Conservation (phyloP, 2,888 invertebrate genomes). For the Anoplius nigerrimus region DNA sequence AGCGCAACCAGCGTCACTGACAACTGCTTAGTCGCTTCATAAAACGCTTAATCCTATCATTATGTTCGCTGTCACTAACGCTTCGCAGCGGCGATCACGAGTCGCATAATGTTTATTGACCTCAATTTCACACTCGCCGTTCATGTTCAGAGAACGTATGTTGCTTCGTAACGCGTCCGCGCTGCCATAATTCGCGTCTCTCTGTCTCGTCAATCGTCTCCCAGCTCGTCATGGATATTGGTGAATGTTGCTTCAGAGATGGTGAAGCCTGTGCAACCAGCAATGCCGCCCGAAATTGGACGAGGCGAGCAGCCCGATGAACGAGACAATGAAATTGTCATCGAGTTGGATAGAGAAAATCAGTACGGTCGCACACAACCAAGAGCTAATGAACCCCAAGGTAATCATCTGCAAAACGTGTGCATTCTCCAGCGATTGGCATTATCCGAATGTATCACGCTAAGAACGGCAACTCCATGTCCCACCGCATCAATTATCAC, state of each 20-base stretch:
- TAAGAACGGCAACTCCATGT: too few species aligned
- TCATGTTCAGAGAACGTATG: background rate
- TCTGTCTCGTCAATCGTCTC: too few species aligned
- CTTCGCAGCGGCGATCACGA: slow-evolving; percentile 6
- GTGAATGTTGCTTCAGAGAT: slow-evolving; percentile 73
- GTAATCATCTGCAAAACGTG: slow-evolving; percentile 60
- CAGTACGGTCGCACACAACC: slow-evolving; percentile 78
- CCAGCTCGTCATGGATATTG: slow-evolving; percentile 40
- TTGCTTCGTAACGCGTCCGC: too few species aligned
- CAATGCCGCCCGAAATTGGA: slow-evolving; percentile 75
- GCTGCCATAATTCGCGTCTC: too few species aligned
- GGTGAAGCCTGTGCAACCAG: slow-evolving; percentile 72
- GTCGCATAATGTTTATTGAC: background rate
- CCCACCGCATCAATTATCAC: too few species aligned
- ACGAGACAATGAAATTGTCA: slow-evolving; percentile 81
- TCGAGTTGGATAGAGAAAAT: slow-evolving; percentile 81
- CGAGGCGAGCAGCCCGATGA: slow-evolving; percentile 78
- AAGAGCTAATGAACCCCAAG: slow-evolving; percentile 74
- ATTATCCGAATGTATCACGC: slow-evolving; percentile 20
- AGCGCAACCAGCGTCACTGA: too few species aligned
- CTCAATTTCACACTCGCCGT: background rate
- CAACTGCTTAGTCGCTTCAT: background rate
- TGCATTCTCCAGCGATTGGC: slow-evolving; percentile 43
- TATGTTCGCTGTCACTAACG: slow-evolving; percentile 34
- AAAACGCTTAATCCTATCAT: slow-evolving; percentile 44